Conservation (phyloP, 2,113 vertebrate species). For the Rhizomys pruinosus region DNA sequence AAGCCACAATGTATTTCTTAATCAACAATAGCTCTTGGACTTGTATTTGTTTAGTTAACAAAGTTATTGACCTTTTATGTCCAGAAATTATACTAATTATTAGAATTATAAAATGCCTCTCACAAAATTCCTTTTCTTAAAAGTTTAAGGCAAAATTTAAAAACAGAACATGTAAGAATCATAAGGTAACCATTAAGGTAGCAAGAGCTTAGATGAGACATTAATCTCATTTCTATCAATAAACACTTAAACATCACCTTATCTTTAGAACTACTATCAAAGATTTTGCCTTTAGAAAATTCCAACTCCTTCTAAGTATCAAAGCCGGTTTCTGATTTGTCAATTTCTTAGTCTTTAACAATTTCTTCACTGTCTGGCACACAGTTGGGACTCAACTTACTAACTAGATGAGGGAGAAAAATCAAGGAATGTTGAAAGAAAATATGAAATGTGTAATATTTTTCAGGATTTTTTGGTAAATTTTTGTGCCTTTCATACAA, state of each 20-base stretch:
- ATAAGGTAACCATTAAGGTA: neutral
- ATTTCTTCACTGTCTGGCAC: neutral
- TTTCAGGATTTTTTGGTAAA: too few relatives aligned
- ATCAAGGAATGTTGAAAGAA: constrained; percentile 14
- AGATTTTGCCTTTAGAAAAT: neutral
- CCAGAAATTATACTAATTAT: neutral
- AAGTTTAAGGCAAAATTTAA: neutral
- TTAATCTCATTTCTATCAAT: constrained; percentile 4
- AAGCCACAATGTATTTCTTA: neutral
- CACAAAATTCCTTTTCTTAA: neutral
- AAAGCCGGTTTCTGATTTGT: neutral
- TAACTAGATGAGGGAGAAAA: neutral
- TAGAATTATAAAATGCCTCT: neutral
- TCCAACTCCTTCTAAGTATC: neutral
- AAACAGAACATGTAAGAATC: neutral
- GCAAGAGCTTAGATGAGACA: neutral
- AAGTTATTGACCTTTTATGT: neutral
- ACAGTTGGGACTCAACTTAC: neutral
- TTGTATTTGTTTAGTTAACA: constrained; percentile 13
- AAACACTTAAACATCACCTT: constrained; percentile 20
- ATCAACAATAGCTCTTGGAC: neutral
- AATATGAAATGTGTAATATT: neutral
- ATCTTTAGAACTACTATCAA: constrained; percentile 10
- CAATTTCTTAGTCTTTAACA: neutral
- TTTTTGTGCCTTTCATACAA: too few relatives aligned